phyloP scores from a whole-genome alignment of 2,797 vertebrate genomes.

The Pipistrellus nathusii region DNA sequence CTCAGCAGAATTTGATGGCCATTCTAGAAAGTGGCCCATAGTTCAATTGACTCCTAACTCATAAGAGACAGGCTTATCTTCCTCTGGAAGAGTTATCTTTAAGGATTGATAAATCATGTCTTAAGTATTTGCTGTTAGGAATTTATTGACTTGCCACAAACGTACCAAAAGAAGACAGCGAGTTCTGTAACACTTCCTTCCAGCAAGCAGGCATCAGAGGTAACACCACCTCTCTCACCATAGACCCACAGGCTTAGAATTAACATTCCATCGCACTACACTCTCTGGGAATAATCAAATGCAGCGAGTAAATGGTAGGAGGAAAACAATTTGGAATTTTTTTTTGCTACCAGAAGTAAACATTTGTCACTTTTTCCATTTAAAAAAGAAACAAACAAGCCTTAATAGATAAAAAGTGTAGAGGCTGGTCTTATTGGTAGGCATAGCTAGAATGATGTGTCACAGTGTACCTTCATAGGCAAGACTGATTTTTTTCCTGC shows the following conservation, averaged over 20 bases:
- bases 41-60: slow-evolving; percentile 33
- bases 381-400: background rate
- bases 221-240: background rate
- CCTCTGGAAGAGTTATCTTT: background rate
- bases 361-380: background rate
- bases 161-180: background rate
- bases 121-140: slow-evolving; percentile 15
- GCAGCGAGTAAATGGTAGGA: background rate
- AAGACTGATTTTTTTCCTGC: slow-evolving; percentile 54
- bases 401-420: background rate
- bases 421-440: background rate
- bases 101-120: background rate
- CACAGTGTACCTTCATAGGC: slow-evolving; percentile 30
- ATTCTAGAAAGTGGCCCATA: background rate
- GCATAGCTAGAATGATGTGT: slow-evolving; percentile 26
- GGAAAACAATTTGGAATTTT: background rate
- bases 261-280: background rate
- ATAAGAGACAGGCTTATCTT: background rate
- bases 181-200: background rate
- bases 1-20: background rate
- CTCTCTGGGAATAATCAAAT: background rate
- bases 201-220: background rate
- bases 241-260: background rate
- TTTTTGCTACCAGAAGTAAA: slow-evolving; percentile 20
- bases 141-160: slow-evolving; percentile 30